These are phyloP conservation scores for Phycodurus eques DNA, from an alignment of 2,113 vertebrate species.

Conservation along the genomic window DNA sequence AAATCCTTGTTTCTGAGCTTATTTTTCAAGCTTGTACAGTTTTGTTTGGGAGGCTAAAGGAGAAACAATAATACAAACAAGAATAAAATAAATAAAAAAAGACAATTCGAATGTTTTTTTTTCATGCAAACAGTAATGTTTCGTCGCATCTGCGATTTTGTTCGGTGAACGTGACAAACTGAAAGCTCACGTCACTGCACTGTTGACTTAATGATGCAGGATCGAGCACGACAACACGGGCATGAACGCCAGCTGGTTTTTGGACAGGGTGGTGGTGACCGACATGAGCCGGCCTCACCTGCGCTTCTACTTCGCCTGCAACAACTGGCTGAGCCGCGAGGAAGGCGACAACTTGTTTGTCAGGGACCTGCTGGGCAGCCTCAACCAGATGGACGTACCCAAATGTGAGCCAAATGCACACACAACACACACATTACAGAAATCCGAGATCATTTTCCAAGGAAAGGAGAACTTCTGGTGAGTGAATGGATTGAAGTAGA, in stretches of 20 bases:
- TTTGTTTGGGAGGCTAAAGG: no score
- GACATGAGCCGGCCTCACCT: constrained; percentile 95
- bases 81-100: background rate
- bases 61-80: background rate
- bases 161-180: constrained; percentile 4
- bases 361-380: constrained; percentile 88
- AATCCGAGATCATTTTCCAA: background rate
- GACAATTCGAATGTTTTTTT: no score
- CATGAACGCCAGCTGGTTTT: constrained; percentile 89
- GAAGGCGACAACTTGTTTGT: constrained; percentile 88
- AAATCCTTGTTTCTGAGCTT: no score
- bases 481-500: background rate
- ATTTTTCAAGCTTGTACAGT: no score
- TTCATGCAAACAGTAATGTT: background rate
- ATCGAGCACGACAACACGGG: constrained; percentile 97
- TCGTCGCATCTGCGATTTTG: background rate
- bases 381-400: constrained; percentile 91
- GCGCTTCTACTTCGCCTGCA: constrained; percentile 91
- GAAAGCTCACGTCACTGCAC: constrained; percentile 2
- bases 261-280: constrained; percentile 87
- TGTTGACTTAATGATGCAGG: constrained; percentile 60
- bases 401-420: constrained; percentile 78
- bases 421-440: background rate
- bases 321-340: constrained; percentile 93
- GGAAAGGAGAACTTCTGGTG: no score